phyloP scores from a whole-genome alignment of 2,797 vertebrate species.

The Tapirus indicus region DNA sequence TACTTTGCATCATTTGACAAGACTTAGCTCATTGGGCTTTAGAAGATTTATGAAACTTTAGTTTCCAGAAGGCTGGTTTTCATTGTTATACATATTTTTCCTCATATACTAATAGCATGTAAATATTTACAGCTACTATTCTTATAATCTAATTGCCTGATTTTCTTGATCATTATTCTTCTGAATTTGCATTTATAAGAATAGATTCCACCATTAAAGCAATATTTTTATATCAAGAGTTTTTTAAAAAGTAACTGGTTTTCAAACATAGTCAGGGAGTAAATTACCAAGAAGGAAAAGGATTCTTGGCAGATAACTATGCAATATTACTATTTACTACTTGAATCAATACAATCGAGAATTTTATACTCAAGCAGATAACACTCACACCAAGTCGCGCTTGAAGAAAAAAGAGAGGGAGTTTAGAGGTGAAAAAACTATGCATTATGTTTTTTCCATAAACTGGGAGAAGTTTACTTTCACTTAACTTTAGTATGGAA shows the following conservation, averaged over 20 bases:
- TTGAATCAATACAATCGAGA: constrained; percentile 24
- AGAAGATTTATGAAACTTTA: constrained; percentile 45
- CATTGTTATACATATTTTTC: not conserved
- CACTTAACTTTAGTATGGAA: not conserved
- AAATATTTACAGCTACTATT: constrained; percentile 36
- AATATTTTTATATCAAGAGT: not conserved
- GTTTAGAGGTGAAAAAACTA: not conserved
- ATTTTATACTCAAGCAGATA: not conserved
- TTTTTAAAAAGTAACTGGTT: constrained; percentile 32
- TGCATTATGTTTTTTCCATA: not conserved
- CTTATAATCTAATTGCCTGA: constrained; percentile 40
- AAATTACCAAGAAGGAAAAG: constrained; percentile 42
- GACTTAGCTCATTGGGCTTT: not conserved
- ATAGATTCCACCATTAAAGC: not conserved
- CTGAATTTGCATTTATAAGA: constrained; percentile 17
- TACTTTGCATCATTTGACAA: not conserved
- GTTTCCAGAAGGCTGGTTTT: constrained; percentile 43
- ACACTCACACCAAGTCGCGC: not conserved
- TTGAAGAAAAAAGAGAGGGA: not conserved
- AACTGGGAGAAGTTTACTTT: not conserved
- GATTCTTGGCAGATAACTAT: not conserved
- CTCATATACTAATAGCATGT: not conserved
- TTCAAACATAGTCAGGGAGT: not conserved
- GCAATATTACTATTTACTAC: constrained; percentile 28
- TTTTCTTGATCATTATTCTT: constrained; percentile 1